Evolutionary conservation across 2,113 vertebrate species (phyloP).

Genomic region (Myiagra hebetior): DNA sequence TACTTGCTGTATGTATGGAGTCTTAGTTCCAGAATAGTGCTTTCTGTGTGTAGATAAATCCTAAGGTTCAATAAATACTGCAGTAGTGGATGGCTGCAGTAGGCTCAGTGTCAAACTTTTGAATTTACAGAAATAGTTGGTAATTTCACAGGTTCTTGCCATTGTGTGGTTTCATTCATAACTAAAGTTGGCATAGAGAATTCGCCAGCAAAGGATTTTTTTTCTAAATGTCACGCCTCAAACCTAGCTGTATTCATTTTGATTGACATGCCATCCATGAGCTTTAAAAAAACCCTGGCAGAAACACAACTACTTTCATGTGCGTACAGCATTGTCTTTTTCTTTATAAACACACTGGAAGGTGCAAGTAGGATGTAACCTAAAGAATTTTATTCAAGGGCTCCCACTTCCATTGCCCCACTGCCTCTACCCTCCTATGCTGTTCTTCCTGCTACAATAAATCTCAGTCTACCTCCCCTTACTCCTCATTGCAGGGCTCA

Average conservation of each 20-base stretch:
- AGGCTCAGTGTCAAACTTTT: rapidly evolving
- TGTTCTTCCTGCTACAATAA: not conserved
- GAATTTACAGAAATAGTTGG: not conserved
- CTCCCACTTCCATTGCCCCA: not conserved
- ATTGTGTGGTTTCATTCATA: not conserved
- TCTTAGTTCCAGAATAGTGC: not conserved
- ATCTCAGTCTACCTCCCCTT: not conserved
- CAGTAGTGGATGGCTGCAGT: not conserved
- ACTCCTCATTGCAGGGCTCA: not conserved
- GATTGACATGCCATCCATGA: not conserved
- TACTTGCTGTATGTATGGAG: not conserved
- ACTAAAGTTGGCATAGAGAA: not conserved
- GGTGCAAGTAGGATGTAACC: not conserved
- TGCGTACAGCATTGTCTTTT: not conserved
- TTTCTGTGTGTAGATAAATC: not conserved
- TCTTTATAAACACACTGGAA: not conserved
- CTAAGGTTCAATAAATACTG: not conserved
- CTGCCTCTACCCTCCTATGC: not conserved
- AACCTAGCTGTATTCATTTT: not conserved
- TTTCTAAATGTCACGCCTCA: not conserved
- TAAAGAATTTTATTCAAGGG: not conserved
- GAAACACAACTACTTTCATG: not conserved
- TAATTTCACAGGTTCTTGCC: not conserved
- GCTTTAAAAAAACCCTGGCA: not conserved
- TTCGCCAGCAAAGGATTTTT: not conserved